Evolutionary conservation across 2,888 invertebrate genomes (phyloP).

Genomic region (Pseudanteris insignis): DNA sequence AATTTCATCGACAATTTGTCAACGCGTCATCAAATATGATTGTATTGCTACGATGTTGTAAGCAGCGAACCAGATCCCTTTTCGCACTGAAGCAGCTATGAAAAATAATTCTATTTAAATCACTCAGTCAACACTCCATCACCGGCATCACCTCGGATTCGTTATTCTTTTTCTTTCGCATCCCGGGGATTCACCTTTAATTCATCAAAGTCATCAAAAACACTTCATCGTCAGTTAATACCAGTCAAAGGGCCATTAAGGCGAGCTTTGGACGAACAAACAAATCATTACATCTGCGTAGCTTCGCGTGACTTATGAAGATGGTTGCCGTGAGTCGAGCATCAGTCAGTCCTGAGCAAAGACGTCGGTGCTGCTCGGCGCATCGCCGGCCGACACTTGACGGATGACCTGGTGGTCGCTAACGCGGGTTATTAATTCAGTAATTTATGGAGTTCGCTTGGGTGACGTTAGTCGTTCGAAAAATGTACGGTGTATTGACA

Average conservation of each 20-base stretch:
- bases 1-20: no score
- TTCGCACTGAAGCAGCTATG: no score
- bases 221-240: conserved; percentile 32
- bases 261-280: conserved; percentile 24
- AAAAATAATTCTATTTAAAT: conserved; percentile 14
- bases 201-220: conserved; percentile 30
- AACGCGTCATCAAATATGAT: no score
- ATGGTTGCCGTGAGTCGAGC: conserved; percentile 15
- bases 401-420: conserved; percentile 62
- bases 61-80: no score
- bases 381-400: conserved; percentile 62
- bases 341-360: conserved; percentile 39
- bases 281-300: conserved; percentile 40
- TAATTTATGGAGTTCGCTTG: conserved; percentile 66
- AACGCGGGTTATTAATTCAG: conserved; percentile 65
- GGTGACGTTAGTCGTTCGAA: no score
- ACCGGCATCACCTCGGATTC: conserved; percentile 11
- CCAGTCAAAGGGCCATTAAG: conserved; percentile 33
- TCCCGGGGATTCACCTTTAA: conserved; percentile 10
- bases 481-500: no score
- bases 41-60: no score
- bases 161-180: background rate
- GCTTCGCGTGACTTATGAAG: conserved; percentile 34
- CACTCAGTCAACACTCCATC: conserved; percentile 21
- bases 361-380: conserved; percentile 52